phyloP scores from a whole-genome alignment of 2,113 vertebrate genomes.

The Pyrgilauda ruficollis region DNA sequence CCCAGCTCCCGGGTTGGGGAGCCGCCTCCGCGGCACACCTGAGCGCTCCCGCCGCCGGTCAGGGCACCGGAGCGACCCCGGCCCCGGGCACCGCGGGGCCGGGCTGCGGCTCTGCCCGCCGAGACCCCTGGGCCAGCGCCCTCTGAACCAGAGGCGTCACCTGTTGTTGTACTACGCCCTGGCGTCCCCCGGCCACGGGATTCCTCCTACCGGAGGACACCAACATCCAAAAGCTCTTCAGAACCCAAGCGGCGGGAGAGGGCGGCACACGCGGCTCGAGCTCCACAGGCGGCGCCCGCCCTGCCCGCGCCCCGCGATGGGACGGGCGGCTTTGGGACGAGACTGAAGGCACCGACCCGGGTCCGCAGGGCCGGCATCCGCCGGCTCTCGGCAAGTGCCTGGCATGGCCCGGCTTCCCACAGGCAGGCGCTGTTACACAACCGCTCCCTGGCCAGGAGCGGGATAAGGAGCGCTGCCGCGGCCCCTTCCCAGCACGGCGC shows the following conservation, averaged over 20 bases:
- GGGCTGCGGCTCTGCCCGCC: background rate
- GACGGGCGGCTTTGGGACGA: background rate
- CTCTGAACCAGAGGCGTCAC: background rate
- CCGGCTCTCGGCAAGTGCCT: background rate
- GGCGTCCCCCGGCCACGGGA: background rate
- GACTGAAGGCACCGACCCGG: background rate
- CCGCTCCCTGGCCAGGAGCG: background rate
- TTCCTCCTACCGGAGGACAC: fast-evolving
- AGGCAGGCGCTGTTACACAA: background rate
- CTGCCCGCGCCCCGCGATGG: background rate
- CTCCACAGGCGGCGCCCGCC: background rate
- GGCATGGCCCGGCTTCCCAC: background rate
- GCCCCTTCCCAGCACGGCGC: background rate
- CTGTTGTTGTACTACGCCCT: background rate
- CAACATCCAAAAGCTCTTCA: fast-evolving
- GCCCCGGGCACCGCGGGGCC: background rate
- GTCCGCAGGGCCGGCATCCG: background rate
- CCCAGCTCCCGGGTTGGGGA: fast-evolving
- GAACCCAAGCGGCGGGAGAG: background rate
- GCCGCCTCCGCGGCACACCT: fast-evolving
- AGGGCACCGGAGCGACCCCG: background rate
- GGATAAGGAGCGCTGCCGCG: background rate
- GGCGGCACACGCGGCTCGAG: background rate
- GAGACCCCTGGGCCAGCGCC: background rate
- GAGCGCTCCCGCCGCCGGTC: fast-evolving